A percentile compares a stretch with the other conserved stretches of the same genome.
These are phyloP conservation scores for Equus quagga DNA, from an alignment of 2,113 vertebrate species.

Conservation along the genomic window DNA sequence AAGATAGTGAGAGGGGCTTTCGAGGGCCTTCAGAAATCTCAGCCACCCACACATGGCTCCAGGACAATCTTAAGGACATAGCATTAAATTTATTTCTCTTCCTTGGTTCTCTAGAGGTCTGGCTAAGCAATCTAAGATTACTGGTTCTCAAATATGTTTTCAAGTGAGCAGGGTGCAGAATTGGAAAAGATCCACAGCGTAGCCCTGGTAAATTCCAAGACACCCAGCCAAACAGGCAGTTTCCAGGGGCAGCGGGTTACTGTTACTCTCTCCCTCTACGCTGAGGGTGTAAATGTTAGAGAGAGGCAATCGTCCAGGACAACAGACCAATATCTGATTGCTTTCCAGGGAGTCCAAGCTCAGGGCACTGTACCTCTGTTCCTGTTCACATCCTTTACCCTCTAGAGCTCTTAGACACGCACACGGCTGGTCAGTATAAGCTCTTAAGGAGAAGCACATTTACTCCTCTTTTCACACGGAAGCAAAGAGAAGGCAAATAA, in stretches of 20 bases:
- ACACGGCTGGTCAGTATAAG: neutral
- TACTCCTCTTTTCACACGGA: neutral
- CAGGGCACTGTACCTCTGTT: constrained; percentile 15
- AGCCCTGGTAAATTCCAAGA: constrained; percentile 77
- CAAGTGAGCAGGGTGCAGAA: constrained; percentile 76
- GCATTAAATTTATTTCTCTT: constrained; percentile 46
- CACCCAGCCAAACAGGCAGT: constrained; percentile 72
- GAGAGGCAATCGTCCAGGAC: constrained; percentile 52
- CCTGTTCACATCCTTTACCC: neutral
- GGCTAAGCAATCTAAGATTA: constrained; percentile 70
- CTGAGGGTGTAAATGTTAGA: constrained; percentile 74
- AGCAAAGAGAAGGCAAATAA: constrained; percentile 24
- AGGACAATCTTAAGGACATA: neutral
- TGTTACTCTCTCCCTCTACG: constrained; percentile 59
- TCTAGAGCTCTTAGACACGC: neutral
- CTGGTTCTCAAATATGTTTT: constrained; percentile 75
- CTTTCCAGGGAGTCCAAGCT: constrained; percentile 67
- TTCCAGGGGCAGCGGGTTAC: constrained; percentile 76
- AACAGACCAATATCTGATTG: constrained; percentile 39
- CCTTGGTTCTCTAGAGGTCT: constrained; percentile 60
- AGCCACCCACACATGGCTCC: neutral
- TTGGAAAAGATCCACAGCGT: constrained; percentile 72
- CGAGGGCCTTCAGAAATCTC: neutral
- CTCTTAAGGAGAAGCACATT: neutral
- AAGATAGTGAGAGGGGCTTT: neutral